These are phyloP conservation scores for Alligator sinensis DNA, from an alignment of 2,113 vertebrate genomes.

Conservation along the genomic window DNA sequence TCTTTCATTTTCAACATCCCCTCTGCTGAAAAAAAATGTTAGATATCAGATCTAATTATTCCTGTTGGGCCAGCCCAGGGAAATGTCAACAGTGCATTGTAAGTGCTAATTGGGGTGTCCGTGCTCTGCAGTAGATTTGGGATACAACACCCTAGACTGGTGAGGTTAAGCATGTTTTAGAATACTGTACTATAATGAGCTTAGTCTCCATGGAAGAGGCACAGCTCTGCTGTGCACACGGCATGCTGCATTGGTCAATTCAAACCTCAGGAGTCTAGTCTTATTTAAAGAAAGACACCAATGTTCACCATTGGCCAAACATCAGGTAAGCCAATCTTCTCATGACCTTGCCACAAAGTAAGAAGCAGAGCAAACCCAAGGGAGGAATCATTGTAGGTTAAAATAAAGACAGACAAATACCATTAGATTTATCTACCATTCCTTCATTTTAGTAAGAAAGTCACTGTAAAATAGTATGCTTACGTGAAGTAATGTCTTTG, in stretches of 20 bases:
- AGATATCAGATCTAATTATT: constrained; percentile 75
- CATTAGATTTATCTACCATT: not conserved
- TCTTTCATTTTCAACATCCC: constrained; percentile 63
- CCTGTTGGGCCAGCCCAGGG: constrained; percentile 73
- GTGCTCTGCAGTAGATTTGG: constrained; percentile 71
- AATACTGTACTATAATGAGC: constrained; percentile 70
- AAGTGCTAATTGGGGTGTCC: constrained; percentile 78
- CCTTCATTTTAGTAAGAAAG: constrained; percentile 14
- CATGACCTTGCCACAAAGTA: not conserved
- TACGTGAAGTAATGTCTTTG: not conserved
- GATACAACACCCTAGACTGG: constrained; percentile 65
- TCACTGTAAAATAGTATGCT: not conserved
- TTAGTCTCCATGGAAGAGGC: constrained; percentile 76
- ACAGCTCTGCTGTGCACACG: constrained; percentile 13
- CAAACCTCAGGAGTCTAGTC: not conserved
- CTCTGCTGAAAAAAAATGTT: constrained; percentile 63
- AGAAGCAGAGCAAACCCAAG: not conserved
- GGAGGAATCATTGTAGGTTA: not conserved
- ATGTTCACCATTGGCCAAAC: not conserved
- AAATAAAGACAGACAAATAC: not conserved
- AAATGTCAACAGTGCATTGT: constrained; percentile 76
- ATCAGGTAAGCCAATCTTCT: not conserved
- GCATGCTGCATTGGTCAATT: not conserved
- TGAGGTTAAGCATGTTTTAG: constrained; percentile 74
- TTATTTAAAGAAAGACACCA: not conserved